Percentiles rank a stretch among this genome's conserved stretches.
These are phyloP conservation scores for Chloroceryle aenea DNA, from an alignment of 2,113 vertebrate species.

Conservation along the genomic window DNA sequence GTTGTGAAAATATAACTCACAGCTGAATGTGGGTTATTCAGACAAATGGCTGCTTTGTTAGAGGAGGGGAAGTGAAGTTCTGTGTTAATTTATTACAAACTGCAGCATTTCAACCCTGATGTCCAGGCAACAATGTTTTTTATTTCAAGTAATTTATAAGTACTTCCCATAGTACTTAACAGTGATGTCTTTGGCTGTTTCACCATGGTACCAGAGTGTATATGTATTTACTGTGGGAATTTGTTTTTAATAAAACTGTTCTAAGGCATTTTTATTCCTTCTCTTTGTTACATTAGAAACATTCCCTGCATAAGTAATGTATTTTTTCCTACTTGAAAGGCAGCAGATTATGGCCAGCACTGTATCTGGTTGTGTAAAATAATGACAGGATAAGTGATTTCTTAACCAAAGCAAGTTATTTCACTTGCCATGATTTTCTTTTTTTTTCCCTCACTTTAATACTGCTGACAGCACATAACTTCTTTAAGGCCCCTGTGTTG, in stretches of 20 bases:
- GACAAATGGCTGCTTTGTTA: slow-evolving; percentile 89
- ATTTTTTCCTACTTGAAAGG: slow-evolving; percentile 77
- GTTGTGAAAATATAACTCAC: slow-evolving; percentile 96
- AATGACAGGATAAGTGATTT: slow-evolving; percentile 44
- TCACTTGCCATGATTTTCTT: slow-evolving; percentile 6
- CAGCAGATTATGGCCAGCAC: slow-evolving; percentile 73
- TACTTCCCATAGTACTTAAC: slow-evolving; percentile 85
- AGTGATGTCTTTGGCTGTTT: slow-evolving; percentile 79
- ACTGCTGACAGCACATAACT: not conserved
- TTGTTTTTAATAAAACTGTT: slow-evolving; percentile 89
- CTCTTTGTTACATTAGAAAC: slow-evolving; percentile 84
- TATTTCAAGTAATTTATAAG: slow-evolving; percentile 89
- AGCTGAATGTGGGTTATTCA: slow-evolving; percentile 87
- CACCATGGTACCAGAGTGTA: slow-evolving; percentile 78
- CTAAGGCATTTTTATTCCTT: slow-evolving; percentile 83
- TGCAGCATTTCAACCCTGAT: slow-evolving; percentile 92
- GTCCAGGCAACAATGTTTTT: slow-evolving; percentile 94
- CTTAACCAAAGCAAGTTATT: slow-evolving; percentile 57
- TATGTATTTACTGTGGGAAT: slow-evolving; percentile 90
- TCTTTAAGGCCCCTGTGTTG: not conserved
- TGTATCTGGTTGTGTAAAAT: slow-evolving; percentile 59
- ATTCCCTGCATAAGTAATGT: slow-evolving; percentile 83
- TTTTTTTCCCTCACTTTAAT: not conserved
- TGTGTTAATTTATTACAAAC: slow-evolving; percentile 96
- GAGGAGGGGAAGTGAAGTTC: slow-evolving; percentile 84